Evolutionary conservation across 2,797 vertebrate genomes (phyloP).

Genomic region (Acanthurus leucopareius): DNA sequence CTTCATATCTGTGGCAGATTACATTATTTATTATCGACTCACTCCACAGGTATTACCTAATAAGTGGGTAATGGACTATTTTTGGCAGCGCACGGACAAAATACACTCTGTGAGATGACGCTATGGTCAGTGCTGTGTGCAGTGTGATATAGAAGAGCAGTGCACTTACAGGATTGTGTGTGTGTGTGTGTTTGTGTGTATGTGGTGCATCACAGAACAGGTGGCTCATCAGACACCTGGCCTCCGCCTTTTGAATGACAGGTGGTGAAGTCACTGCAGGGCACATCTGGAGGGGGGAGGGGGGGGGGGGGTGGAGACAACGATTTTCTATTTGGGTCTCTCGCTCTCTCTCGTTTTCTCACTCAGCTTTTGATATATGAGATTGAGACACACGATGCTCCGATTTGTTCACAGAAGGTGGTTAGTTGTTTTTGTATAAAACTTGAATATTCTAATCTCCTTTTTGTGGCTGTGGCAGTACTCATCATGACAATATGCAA

Average conservation of each 20-base stretch:
- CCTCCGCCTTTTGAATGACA: slow-evolving; percentile 75
- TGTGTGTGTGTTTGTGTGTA: slow-evolving; percentile 19
- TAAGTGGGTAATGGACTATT: slow-evolving; percentile 71
- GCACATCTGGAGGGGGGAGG: slow-evolving; percentile 69
- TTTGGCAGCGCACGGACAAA: slow-evolving; percentile 37
- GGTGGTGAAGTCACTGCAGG: slow-evolving; percentile 72
- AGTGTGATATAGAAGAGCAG: slow-evolving; percentile 49
- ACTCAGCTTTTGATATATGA: slow-evolving; percentile 64
- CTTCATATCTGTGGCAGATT: slow-evolving; percentile 67
- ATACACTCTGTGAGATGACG: slow-evolving; percentile 54
- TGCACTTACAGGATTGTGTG: slow-evolving; percentile 1
- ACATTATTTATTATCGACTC: slow-evolving; percentile 70
- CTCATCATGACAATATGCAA: slow-evolving; percentile 6
- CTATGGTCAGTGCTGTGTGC: slow-evolving; percentile 30
- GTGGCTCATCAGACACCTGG: slow-evolving; percentile 77
- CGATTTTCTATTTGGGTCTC: slow-evolving; percentile 45
- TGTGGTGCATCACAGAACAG: slow-evolving; percentile 58
- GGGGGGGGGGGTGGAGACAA: slow-evolving; percentile 27
- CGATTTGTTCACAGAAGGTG: slow-evolving; percentile 26
- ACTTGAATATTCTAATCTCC: slow-evolving; percentile 8
- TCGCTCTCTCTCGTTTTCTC: slow-evolving; percentile 15
- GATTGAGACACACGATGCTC: slow-evolving; percentile 28
- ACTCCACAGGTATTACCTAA: slow-evolving; percentile 72
- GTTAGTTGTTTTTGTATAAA: slow-evolving; percentile 14
- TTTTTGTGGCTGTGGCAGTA: not conserved